Evolutionary conservation across 2,113 vertebrate genomes (phyloP).

Genomic region (Strix uralensis): DNA sequence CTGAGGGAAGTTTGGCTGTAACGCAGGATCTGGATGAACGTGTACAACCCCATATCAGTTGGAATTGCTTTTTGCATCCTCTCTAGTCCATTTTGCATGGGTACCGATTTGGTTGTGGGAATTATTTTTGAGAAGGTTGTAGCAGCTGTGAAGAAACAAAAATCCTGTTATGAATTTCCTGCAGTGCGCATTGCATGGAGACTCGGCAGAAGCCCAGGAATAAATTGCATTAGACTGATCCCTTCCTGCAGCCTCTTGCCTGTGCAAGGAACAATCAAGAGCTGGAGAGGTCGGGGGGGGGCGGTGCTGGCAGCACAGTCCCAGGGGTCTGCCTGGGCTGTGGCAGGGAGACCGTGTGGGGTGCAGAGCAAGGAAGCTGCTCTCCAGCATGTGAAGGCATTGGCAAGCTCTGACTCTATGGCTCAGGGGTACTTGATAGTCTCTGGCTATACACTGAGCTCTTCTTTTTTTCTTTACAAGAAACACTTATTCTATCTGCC

Average conservation of each 20-base stretch:
- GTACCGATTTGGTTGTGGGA: neutral
- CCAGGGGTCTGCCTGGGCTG: neutral
- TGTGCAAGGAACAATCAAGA: neutral
- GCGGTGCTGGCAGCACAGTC: accelerated
- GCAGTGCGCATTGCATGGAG: accelerated
- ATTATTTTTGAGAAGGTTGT: too few relatives aligned
- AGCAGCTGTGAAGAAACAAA: neutral
- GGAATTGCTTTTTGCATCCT: neutral
- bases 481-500: neutral
- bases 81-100: too few relatives aligned
- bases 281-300: accelerated
- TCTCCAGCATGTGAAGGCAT: accelerated
- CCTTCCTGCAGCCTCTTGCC: neutral
- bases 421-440: accelerated
- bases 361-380: neutral
- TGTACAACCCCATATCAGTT: too few relatives aligned
- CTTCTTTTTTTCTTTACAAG: too few relatives aligned
- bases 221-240: neutral
- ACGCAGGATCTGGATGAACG: neutral
- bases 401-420: neutral
- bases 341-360: accelerated
- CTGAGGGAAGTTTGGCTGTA: neutral
- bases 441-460: too few relatives aligned
- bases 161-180: too few relatives aligned
- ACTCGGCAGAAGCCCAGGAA: neutral